Evolutionary conservation across 2,888 invertebrate genomes (phyloP), one percentile per base, ranked within the genome.

Genomic region (Eugnorisma glareosa): DNA sequence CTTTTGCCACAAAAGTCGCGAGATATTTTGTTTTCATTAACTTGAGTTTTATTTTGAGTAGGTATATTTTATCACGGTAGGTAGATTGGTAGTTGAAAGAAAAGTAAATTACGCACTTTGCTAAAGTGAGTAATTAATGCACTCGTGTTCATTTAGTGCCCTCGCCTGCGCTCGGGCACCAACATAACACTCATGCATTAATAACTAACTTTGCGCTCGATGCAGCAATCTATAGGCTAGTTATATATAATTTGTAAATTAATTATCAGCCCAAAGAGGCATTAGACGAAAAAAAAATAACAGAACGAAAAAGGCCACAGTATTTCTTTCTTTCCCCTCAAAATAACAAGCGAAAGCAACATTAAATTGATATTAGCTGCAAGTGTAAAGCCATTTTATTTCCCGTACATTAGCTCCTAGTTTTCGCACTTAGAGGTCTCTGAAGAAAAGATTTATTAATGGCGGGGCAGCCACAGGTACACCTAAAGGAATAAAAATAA

Each of bases 401-500:
- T 91, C 90, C 89, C 88, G 86, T 88, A 91, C 92, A 93, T 93
- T 93, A 93, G 90, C 90, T 87, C 85, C 89, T 89, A 91, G 91
- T 93, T 93, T 94, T 94, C 92, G 92, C 93, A 93, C 93, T 92
- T 92, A 92, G 86, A 91, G 88, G 90, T 91, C 90, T 89, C 87
- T 89, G 88, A 90, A 86, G 88, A 89, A 84, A 89, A 92, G 92
- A 94, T 94, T 95, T 94, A 92, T 91, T 91, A 93, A 92, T 85
- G 84, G 85, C 79, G 73, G 79, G 81, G 81, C 89, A 86, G 89
- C 91, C 86, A 93, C 93, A 93, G 92, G 93, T 94, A 93, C 83
- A 90, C 84, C 87, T 85, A 78, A 86, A 90, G 86, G 86, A 93
- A 93, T 92, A 93, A 92, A 93, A 94, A 93, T 93, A 94, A 93